Evolutionary conservation across 2,888 invertebrate genomes (phyloP).

Genomic region (Harmothoe impar): DNA sequence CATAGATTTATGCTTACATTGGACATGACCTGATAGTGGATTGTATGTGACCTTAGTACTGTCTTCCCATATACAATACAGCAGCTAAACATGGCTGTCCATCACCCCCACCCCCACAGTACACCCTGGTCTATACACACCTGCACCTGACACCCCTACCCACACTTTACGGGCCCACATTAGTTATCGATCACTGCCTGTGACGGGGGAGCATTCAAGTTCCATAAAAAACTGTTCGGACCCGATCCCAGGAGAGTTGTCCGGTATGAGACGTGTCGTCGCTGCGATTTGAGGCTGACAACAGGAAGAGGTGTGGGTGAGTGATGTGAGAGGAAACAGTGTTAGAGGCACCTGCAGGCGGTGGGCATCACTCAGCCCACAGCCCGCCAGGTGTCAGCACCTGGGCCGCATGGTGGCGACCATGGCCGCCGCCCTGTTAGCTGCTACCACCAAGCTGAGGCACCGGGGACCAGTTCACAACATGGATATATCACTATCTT

Average conservation of each 20-base stretch:
- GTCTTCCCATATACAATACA: too few relatives aligned
- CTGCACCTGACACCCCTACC: background rate
- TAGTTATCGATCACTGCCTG: constrained; percentile 25
- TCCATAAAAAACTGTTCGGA: background rate
- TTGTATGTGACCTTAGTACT: too few relatives aligned
- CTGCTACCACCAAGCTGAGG: too few relatives aligned
- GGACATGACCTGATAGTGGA: too few relatives aligned
- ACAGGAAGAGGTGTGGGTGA: constrained; percentile 22
- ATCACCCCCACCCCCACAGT: background rate
- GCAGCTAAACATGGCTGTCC: too few relatives aligned
- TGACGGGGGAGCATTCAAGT: background rate
- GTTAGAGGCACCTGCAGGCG: background rate
- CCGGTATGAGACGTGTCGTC: constrained; percentile 37
- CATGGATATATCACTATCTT: too few relatives aligned
- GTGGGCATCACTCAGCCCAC: background rate
- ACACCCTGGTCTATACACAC: background rate
- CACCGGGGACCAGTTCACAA: too few relatives aligned
- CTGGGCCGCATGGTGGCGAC: background rate
- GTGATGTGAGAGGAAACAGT: constrained; percentile 30
- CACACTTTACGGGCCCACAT: background rate
- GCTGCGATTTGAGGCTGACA: constrained; percentile 38
- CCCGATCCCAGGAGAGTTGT: constrained; percentile 1
- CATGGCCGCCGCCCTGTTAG: too few relatives aligned
- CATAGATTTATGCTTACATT: too few relatives aligned
- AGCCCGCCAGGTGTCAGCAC: background rate